These are phyloP conservation scores for Potamarius usumacintae DNA, from an alignment of 2,113 vertebrate genomes.

Conservation along the genomic window DNA sequence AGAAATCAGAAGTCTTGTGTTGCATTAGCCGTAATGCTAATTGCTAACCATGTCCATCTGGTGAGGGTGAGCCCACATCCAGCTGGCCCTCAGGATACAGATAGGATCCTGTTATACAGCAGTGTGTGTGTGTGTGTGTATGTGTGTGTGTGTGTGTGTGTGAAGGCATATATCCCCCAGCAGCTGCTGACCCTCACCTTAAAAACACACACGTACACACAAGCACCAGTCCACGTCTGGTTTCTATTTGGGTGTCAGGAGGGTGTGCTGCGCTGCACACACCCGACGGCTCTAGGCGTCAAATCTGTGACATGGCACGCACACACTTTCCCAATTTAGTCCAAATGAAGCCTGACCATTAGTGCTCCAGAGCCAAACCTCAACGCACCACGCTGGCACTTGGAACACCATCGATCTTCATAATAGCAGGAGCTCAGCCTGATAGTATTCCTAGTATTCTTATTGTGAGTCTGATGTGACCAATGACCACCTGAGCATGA, in stretches of 20 bases:
- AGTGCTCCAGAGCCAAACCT: constrained; percentile 36
- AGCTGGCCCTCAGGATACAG: constrained; percentile 5
- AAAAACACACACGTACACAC: constrained; percentile 33
- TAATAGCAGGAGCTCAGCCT: constrained; percentile 28
- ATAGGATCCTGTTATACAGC: constrained; percentile 39
- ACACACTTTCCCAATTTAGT: constrained; percentile 51
- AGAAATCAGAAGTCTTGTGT: constrained; percentile 83
- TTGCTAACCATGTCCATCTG: constrained; percentile 87
- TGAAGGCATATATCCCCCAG: constrained; percentile 75
- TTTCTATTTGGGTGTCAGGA: constrained; percentile 83
- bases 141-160: background rate
- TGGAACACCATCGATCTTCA: constrained; percentile 50
- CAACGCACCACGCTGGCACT: constrained; percentile 30
- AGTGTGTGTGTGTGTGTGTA: background rate
- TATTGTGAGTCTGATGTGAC: constrained; percentile 28
- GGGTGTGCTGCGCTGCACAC: constrained; percentile 76
- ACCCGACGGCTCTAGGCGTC: constrained; percentile 75
- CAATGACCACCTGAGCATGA: background rate
- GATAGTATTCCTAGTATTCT: constrained; percentile 35
- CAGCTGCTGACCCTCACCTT: constrained; percentile 87
- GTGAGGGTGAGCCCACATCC: constrained; percentile 71
- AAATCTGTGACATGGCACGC: constrained; percentile 74
- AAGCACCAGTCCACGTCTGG: constrained; percentile 56
- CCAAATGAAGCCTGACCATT: constrained; percentile 53
- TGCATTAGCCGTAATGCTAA: constrained; percentile 66